These are phyloP conservation scores for Drosophila tristis DNA, from an alignment of 1,140 invertebrate species.

Conservation along the genomic window DNA sequence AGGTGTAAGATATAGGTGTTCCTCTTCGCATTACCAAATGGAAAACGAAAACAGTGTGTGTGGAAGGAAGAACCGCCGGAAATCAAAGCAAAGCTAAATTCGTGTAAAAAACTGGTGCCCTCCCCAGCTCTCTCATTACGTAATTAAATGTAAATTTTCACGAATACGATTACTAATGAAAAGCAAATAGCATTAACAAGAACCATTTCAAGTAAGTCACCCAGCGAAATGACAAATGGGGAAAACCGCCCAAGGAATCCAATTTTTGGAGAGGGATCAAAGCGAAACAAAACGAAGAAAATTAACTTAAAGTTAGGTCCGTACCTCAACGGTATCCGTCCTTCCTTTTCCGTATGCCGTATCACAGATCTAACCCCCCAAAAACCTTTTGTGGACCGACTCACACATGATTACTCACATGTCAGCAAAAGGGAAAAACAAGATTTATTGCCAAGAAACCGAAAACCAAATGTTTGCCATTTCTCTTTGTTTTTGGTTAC, in stretches of 20 bases:
- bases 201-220: neutral
- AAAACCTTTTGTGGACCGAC: constrained; percentile 10
- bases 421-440: constrained; percentile 50
- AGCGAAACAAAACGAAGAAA: constrained; percentile 4
- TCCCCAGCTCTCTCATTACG: constrained; percentile 47
- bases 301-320: constrained; percentile 27
- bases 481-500: constrained; percentile 52
- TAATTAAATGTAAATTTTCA: constrained; percentile 69
- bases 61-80: constrained; percentile 37
- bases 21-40: constrained; percentile 17
- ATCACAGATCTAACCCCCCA: constrained; percentile 19
- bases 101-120: neutral
- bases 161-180: constrained; percentile 40
- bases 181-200: constrained; percentile 27
- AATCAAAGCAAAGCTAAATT: constrained; percentile 49
- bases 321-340: neutral
- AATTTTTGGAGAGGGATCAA: neutral
- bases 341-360: neutral
- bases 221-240: no score
- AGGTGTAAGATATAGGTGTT: constrained; percentile 8
- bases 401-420: constrained; percentile 40
- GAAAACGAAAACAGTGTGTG: constrained; percentile 25
- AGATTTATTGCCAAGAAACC: constrained; percentile 61
- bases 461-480: constrained; percentile 55
- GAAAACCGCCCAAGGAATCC: neutral